A percentile compares a stretch with the other conserved stretches of the same genome.
These are phyloP conservation scores for Pseudanteris insignis DNA, from an alignment of 2,888 invertebrate species.

Conservation along the genomic window DNA sequence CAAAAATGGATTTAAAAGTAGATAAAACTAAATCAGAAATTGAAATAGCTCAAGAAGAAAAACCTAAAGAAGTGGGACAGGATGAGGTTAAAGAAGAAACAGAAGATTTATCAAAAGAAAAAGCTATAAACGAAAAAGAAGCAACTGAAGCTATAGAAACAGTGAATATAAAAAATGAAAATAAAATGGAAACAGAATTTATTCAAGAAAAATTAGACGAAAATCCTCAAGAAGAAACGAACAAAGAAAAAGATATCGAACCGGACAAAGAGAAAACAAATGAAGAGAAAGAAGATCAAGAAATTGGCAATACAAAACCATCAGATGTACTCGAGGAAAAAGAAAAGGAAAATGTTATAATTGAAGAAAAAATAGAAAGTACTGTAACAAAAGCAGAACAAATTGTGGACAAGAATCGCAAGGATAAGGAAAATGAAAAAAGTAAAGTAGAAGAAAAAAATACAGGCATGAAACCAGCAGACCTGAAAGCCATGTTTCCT, in stretches of 20 bases:
- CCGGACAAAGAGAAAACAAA: constrained; percentile 6
- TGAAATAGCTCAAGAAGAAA: constrained; percentile 46
- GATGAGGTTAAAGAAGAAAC: constrained; percentile 48
- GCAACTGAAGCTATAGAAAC: constrained; percentile 27
- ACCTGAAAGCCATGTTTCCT: constrained; percentile 78
- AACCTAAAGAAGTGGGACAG: constrained; percentile 20
- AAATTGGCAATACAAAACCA: constrained; percentile 4
- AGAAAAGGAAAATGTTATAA: constrained; percentile 46
- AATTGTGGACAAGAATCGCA: constrained; percentile 20
- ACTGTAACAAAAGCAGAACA: constrained; percentile 29
- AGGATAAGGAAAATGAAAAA: constrained; percentile 38
- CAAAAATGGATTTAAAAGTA: constrained; percentile 45
- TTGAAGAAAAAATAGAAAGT: constrained; percentile 49
- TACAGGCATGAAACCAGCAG: constrained; percentile 72
- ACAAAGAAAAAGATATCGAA: constrained; percentile 24
- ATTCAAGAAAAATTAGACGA: constrained; percentile 36
- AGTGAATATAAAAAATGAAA: constrained; percentile 47
- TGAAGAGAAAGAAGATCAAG: constrained; percentile 41
- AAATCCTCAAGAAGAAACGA: constrained; percentile 41
- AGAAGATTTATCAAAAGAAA: constrained; percentile 44
- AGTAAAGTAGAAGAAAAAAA: constrained; percentile 61
- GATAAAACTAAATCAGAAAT: constrained; percentile 45
- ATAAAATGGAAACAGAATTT: constrained; percentile 45
- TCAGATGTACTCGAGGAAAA: constrained; percentile 40
- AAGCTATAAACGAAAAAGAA: constrained; percentile 18